Evolutionary conservation across 2,888 invertebrate genomes (phyloP), one percentile per base, ranked within the genome.

Genomic region (Sylvicola cinctus): DNA sequence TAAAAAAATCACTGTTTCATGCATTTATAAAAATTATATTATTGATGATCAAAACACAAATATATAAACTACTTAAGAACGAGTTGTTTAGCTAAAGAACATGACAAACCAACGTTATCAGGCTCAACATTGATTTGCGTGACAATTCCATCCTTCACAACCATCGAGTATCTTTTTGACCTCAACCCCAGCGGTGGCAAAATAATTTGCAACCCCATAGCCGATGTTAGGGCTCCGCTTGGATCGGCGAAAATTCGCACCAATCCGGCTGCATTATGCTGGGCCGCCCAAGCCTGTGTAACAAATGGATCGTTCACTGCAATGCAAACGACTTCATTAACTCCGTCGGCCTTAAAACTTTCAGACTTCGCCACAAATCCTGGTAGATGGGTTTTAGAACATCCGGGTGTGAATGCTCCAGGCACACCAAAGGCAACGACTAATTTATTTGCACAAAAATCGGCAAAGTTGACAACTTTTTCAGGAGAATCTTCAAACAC

Each of bases 251-350:
- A 60, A 74, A 91, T 79, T 30, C 85, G 75, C 17, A 91, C 63
- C 67, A 90, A 90, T 49, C 83, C 85, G 37, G 65, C 63, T 4
- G 81, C 73, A 31, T 70, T 68, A 42, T 85, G 79, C 41, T 74
- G 71, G 45, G 76, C 71, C 12, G 80, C 88, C 90, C 91, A 93
- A 1, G 90, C 90, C 5, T 73, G 74, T 87, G 90, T 88, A 3
- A 93, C 93, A 54, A 90, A 93, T 0, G 91, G 85, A 59, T 93
- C 93, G 51, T 93, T 93, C 2, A 91, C 84, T 23, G 87, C 73
- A 11, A 93, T 54, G 50, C 93, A 93, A 26, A 77, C 66, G 17
- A 93, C 77, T 50, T 85, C 84, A 28, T 63, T 56, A 1, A 85
- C 61, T 3, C 85, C 85, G 38, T 83, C 75, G 0, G 61, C 50